Conservation (phyloP, 2,797 vertebrate genomes). For the Liparis tanakae region DNA sequence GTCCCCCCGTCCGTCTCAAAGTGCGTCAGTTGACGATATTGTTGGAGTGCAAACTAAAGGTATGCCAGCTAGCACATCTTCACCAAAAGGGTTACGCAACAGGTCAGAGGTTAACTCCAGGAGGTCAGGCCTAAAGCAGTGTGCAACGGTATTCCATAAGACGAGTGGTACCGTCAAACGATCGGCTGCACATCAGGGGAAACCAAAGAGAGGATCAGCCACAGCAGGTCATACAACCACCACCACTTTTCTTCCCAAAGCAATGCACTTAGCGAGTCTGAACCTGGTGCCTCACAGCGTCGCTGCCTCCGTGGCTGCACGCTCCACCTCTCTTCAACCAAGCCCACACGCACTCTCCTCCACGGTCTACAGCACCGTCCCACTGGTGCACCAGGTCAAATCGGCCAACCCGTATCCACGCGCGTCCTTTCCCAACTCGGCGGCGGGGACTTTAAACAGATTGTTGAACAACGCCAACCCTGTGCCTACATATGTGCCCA, state of each 20-base stretch:
- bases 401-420: slow-evolving; percentile 79
- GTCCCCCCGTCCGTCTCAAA: slow-evolving; percentile 71
- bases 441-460: slow-evolving; percentile 90
- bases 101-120: slow-evolving; percentile 71
- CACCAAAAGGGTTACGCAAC: slow-evolving; percentile 61
- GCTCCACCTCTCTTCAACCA: slow-evolving; percentile 82
- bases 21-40: slow-evolving; percentile 53
- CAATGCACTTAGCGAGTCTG: slow-evolving; percentile 95
- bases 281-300: slow-evolving; percentile 97
- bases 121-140: slow-evolving; percentile 43
- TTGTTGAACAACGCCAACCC: slow-evolving; percentile 92
- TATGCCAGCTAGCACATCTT: slow-evolving; percentile 23
- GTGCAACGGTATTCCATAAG: slow-evolving; percentile 68
- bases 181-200: slow-evolving; percentile 68
- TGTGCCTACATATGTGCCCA: slow-evolving; percentile 91
- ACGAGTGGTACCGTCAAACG: slow-evolving; percentile 67
- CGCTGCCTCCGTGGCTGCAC: slow-evolving; percentile 89
- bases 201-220: slow-evolving; percentile 73
- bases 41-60: slow-evolving; percentile 68
- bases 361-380: slow-evolving; percentile 87
- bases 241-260: slow-evolving; percentile 92
- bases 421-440: slow-evolving; percentile 67
- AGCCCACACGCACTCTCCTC: slow-evolving; percentile 83
- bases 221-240: slow-evolving; percentile 52
- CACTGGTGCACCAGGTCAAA: slow-evolving; percentile 95